A percentile compares a stretch with the other conserved stretches of the same genome.
Conservation (phyloP, 1,140 invertebrate species). For the Drosophila malerkotliana region DNA sequence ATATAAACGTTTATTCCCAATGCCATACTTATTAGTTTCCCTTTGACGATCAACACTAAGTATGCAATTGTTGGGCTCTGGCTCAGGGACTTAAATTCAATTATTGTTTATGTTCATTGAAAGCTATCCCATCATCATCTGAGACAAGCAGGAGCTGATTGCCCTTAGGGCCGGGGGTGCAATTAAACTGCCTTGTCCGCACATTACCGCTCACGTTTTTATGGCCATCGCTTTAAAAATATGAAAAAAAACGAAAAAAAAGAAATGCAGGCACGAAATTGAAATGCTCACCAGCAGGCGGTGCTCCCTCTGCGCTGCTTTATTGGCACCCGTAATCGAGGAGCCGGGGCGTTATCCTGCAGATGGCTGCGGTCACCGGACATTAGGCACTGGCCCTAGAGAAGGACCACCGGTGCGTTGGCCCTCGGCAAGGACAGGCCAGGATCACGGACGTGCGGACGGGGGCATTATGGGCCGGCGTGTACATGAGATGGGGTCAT, state of each 20-base stretch:
- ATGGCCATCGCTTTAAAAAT: slow-evolving; percentile 66
- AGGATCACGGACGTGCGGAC: slow-evolving; percentile 50
- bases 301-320: slow-evolving; percentile 37
- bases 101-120: slow-evolving; percentile 22
- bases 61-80: slow-evolving; percentile 5
- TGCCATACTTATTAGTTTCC: not conserved
- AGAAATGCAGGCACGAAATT: slow-evolving; percentile 33
- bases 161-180: slow-evolving; percentile 1
- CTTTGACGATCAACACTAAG: not conserved
- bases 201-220: slow-evolving; percentile 52
- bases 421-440: slow-evolving; percentile 11
- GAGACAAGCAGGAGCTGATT: slow-evolving; percentile 26
- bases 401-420: slow-evolving; percentile 50
- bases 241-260: slow-evolving; percentile 44
- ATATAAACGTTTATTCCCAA: not conserved
- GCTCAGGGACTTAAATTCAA: slow-evolving; percentile 27
- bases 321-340: slow-evolving; percentile 62
- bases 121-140: slow-evolving; percentile 23
- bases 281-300: slow-evolving; percentile 57
- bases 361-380: slow-evolving; percentile 52
- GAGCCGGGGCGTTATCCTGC: slow-evolving; percentile 38
- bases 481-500: slow-evolving; percentile 82
- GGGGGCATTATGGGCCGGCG: slow-evolving; percentile 55
- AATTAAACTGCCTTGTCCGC: slow-evolving; percentile 49
- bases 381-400: slow-evolving; percentile 55